Evolutionary conservation across 1,140 invertebrate species (phyloP), one percentile per base, ranked within the genome.

Genomic region (Eriocheir sinensis): DNA sequence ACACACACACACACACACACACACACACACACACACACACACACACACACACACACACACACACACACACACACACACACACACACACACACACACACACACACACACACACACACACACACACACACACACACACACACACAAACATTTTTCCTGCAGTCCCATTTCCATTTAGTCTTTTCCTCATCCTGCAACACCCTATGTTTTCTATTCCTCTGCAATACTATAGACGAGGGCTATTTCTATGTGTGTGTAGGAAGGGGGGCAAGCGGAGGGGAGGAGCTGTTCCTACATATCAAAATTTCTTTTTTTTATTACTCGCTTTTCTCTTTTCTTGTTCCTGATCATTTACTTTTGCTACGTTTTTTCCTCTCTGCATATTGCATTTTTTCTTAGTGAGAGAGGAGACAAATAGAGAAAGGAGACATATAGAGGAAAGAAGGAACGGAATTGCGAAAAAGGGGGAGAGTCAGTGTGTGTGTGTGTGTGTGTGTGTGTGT

Each of bases 31-130:
- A 72, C 53, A 72, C 53, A 72, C 53, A 72, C 53, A 72, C 27
- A 72, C 53, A 72, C 53, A 72, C 53, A 72, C 53, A 72, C 53
- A 72, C 53, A 72, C 53, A 72, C 53, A 72, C 53, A 72, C 53
- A 72, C 53, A 72, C 27, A 72, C 53, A 72, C 53, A 72, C 53
- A 72, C 53, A 72, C 53, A 72, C 53, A 72, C 27, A 72, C 53
- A 72, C 53, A 72, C 53, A 72, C 53, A 72, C 53, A 72, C 53
- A 72, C 27, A 72, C 53, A 72, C 53, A 72, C 53, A 72, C 53
- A 72, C 53, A 72, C 27, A 72, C 53, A 72, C 53, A 72, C 53
- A 72, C 53, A 72, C 53, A 72, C 27, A 72, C 53, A 72, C 53
- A 72, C 53, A 72, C 27, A 72, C 53, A 72, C 53, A 72, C 53